These are phyloP conservation scores for Simalia tracyae DNA, from an alignment of 2,797 vertebrate genomes.

Conservation along the genomic window DNA sequence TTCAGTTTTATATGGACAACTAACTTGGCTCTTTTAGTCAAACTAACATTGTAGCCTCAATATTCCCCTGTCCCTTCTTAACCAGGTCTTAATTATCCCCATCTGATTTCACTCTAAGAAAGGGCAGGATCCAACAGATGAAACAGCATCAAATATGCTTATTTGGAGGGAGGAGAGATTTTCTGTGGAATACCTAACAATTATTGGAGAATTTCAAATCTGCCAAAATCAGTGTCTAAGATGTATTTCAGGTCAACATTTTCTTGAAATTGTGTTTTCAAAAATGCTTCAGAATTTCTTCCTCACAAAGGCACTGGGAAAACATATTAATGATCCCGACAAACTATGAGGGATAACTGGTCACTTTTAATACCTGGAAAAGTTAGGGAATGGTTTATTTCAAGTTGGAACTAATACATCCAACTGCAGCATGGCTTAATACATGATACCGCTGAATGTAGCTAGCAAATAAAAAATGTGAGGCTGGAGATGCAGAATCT, in stretches of 20 bases:
- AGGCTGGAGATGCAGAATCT: neutral
- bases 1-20: neutral
- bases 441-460: too few species aligned
- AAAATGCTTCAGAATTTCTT: neutral
- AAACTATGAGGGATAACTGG: neutral
- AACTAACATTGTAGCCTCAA: conserved; percentile 15
- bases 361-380: neutral
- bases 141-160: neutral
- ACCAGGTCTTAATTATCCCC: neutral
- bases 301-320: neutral
- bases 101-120: neutral
- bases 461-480: neutral
- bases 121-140: neutral
- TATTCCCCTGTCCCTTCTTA: neutral
- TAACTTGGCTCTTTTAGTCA: neutral
- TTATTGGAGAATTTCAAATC: neutral
- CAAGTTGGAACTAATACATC: neutral
- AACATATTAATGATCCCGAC: neutral
- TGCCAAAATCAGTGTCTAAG: neutral
- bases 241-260: neutral
- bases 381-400: neutral
- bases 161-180: neutral
- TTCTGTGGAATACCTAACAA: neutral
- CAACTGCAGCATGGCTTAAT: neutral
- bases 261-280: neutral